These are phyloP conservation scores for Martes martes DNA, from an alignment of 2,113 vertebrate genomes.

Conservation along the genomic window DNA sequence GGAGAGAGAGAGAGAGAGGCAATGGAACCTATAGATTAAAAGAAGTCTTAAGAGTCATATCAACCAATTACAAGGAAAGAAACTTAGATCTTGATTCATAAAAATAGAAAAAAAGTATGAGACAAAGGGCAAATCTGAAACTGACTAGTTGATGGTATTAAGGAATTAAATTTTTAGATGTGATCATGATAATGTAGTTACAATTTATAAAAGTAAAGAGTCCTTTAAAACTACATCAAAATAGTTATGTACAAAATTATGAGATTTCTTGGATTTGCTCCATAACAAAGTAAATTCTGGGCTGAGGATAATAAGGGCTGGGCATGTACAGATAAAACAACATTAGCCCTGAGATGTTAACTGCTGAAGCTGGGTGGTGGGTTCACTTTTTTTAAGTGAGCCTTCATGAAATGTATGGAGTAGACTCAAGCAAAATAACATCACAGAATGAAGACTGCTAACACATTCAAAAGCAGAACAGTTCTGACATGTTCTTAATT, in stretches of 20 bases:
- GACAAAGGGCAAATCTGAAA: slow-evolving; percentile 23
- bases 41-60: neutral
- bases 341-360: neutral
- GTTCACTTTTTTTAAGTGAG: neutral
- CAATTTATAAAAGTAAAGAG: neutral
- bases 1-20: neutral
- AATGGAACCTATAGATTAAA: neutral
- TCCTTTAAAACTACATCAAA: slow-evolving; percentile 12
- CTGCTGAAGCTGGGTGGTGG: neutral
- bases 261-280: neutral
- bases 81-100: neutral
- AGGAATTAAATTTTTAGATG: neutral
- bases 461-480: neutral
- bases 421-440: neutral
- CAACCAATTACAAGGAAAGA: slow-evolving; percentile 1
- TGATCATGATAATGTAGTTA: neutral
- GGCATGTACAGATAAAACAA: neutral
- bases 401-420: neutral
- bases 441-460: neutral
- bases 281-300: neutral
- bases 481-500: neutral
- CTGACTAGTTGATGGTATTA: neutral
- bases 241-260: neutral
- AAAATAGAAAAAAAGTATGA: neutral
- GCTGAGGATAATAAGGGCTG: neutral